These are phyloP conservation scores for Rhineura floridana DNA, from an alignment of 2,113 vertebrate genomes.

Conservation along the genomic window DNA sequence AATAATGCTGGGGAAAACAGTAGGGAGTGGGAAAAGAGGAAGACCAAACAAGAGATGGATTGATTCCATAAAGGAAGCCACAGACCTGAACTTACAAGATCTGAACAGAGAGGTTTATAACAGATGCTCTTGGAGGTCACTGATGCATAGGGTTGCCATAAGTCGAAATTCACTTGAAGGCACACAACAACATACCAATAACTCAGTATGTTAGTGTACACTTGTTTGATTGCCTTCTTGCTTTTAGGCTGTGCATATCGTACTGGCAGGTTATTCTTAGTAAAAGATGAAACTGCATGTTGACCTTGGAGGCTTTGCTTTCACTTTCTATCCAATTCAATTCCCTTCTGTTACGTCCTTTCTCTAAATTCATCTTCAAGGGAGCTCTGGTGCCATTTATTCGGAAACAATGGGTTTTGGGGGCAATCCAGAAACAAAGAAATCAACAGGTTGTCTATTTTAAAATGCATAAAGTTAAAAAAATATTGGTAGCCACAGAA, in stretches of 20 bases:
- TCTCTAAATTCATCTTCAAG: not conserved
- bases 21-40: no score
- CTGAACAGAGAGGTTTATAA: no score
- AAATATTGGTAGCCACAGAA: not conserved
- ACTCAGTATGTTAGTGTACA: slow-evolving; percentile 49
- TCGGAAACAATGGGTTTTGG: not conserved
- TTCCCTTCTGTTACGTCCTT: not conserved
- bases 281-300: slow-evolving; percentile 45
- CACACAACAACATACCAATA: no score
- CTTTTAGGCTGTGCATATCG: slow-evolving; percentile 37
- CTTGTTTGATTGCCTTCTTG: slow-evolving; percentile 63
- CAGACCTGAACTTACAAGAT: no score
- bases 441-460: no score
- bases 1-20: no score
- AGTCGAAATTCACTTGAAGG: no score
- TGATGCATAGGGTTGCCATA: no score
- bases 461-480: not conserved
- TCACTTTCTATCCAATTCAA: not conserved
- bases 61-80: no score
- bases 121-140: no score
- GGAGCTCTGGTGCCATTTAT: not conserved
- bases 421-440: no score
- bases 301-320: slow-evolving; percentile 26
- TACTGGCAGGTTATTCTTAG: slow-evolving; percentile 68
- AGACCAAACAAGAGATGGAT: no score